Percentiles rank a stretch among this genome's conserved stretches.
Evolutionary conservation across 2,888 invertebrate genomes (phyloP).

Genomic region (Venusia cambrica): DNA sequence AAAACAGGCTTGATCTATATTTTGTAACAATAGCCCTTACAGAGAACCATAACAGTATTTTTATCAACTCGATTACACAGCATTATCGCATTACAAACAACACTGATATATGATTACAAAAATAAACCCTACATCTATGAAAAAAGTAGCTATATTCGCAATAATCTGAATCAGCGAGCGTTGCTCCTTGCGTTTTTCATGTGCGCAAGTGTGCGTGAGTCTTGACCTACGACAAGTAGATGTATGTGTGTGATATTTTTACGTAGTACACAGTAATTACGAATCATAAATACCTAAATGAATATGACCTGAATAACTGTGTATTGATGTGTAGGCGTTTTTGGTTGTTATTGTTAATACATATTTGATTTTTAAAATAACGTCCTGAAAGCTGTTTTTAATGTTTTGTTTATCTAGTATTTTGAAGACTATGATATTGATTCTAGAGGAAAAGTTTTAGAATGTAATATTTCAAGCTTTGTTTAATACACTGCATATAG

Average conservation of each 20-base stretch:
- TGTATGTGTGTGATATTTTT: slow-evolving; percentile 55
- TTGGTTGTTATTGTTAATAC: no score
- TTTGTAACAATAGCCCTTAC: slow-evolving; percentile 1
- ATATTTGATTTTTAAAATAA: no score
- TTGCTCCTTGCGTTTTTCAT: slow-evolving; percentile 49
- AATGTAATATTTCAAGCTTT: no score
- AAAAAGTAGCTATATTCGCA: slow-evolving; percentile 49
- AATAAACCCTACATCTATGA: slow-evolving; percentile 21
- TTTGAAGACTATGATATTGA: no score
- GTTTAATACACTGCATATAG: no score
- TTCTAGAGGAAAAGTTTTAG: no score
- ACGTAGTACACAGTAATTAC: slow-evolving; percentile 34
- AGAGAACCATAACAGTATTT: slow-evolving; percentile 11
- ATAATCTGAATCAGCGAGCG: slow-evolving; percentile 62
- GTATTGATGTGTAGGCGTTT: slow-evolving; percentile 12
- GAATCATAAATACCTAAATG: slow-evolving; percentile 31
- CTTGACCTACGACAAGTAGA: slow-evolving; percentile 53
- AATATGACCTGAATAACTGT: slow-evolving; percentile 26
- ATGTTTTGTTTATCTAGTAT: no score
- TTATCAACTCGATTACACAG: slow-evolving; percentile 19
- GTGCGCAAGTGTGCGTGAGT: slow-evolving; percentile 31
- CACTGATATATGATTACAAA: slow-evolving; percentile 22
- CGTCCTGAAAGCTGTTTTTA: no score
- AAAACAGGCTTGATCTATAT: no score
- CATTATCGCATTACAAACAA: slow-evolving; percentile 20